Percentiles rank a stretch among this genome's conserved stretches.
These are phyloP conservation scores for Papilio gigon DNA, from an alignment of 2,888 invertebrate genomes.

Conservation along the genomic window DNA sequence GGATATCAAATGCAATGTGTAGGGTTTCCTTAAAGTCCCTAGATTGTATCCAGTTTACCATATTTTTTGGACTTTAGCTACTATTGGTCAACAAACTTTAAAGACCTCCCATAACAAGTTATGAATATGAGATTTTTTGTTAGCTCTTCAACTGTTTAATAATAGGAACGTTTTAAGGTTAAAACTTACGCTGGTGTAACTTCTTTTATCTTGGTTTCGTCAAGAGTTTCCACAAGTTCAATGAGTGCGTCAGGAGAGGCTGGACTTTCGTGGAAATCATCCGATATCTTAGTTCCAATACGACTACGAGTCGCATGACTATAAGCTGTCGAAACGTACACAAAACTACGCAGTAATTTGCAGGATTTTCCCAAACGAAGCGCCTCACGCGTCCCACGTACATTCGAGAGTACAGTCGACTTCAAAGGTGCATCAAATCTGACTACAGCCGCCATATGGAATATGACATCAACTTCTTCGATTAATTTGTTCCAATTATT, in stretches of 20 bases:
- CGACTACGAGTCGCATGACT: conserved; percentile 28
- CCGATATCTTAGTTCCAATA: conserved; percentile 11
- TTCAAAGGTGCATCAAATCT: conserved; percentile 32
- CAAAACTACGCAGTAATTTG: conserved; percentile 23
- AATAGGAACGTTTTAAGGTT: background rate
- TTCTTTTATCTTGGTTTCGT: conserved; percentile 18
- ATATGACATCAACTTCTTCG: conserved; percentile 35
- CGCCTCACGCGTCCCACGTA: conserved; percentile 28
- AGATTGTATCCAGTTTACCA: too few species aligned
- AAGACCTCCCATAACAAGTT: too few species aligned
- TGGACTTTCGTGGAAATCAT: conserved; percentile 26
- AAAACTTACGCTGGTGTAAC: conserved; percentile 27
- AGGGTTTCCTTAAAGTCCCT: too few species aligned
- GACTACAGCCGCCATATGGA: conserved; percentile 36
- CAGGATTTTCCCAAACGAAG: conserved; percentile 34
- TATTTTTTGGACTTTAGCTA: too few species aligned
- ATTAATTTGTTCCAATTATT: conserved; percentile 17
- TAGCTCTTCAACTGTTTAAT: too few species aligned
- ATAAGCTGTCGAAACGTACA: conserved; percentile 39
- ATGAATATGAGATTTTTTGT: too few species aligned
- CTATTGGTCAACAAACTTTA: too few species aligned
- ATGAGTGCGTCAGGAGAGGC: conserved; percentile 28
- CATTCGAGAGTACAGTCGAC: conserved; percentile 21
- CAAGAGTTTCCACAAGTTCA: conserved; percentile 27
- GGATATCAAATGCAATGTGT: too few species aligned